A percentile compares a stretch with the other conserved stretches of the same genome.
These are phyloP conservation scores for Sebastes reedi DNA, from an alignment of 2,797 vertebrate genomes.

Conservation along the genomic window DNA sequence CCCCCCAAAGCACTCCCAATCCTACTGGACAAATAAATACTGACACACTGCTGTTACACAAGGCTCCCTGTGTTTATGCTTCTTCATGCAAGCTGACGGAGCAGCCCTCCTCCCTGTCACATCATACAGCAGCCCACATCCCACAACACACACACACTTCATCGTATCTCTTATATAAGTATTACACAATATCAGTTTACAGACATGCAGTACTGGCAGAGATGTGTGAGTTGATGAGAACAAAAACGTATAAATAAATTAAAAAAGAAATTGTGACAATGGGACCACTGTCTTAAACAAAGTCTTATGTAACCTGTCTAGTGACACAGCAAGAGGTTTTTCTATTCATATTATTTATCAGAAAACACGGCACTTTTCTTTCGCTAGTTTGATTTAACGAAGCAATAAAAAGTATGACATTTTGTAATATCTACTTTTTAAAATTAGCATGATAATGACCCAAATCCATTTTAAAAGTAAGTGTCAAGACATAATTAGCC, in stretches of 20 bases:
- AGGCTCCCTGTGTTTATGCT: constrained; percentile 37
- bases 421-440: background rate
- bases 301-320: background rate
- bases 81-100: constrained; percentile 23
- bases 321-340: background rate
- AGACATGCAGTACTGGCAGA: background rate
- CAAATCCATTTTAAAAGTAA: background rate
- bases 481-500: background rate
- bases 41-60: constrained; percentile 17
- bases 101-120: background rate
- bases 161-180: background rate
- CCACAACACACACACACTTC: background rate
- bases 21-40: constrained; percentile 8
- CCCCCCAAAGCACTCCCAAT: background rate
- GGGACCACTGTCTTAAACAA: background rate
- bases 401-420: background rate
- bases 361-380: background rate
- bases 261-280: background rate
- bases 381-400: background rate
- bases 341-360: background rate
- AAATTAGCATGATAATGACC: background rate
- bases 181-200: constrained; percentile 11
- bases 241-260: background rate
- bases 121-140: background rate
- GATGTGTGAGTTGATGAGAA: background rate